Percentiles rank a stretch among this genome's conserved stretches.
Conservation (phyloP, 2,888 invertebrate species). For the Chromoteleia sp. region DNA sequence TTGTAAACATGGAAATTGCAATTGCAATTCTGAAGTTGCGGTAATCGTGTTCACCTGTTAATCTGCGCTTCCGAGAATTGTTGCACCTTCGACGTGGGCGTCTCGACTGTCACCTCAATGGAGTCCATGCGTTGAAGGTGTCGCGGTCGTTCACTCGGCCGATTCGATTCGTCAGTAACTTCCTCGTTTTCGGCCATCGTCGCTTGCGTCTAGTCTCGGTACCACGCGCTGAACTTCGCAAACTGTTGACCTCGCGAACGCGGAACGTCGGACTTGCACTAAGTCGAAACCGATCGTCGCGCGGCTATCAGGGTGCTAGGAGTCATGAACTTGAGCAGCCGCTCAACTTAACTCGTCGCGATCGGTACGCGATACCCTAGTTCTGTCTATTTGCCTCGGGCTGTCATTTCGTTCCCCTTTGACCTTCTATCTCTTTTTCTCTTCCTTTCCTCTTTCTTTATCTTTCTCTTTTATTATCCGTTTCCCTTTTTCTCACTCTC, state of each 20-base stretch:
- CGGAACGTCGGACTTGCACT: neutral
- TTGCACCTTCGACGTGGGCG: conserved; percentile 68
- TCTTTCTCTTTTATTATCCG: neutral
- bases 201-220: too few species aligned
- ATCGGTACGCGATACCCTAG: conserved; percentile 6
- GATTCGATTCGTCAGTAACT: conserved; percentile 58
- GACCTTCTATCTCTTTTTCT: neutral
- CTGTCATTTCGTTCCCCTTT: conserved; percentile 15
- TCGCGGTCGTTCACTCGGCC: conserved; percentile 31
- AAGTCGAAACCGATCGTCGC: neutral
- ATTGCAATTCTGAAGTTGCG: too few species aligned
- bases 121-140: conserved; percentile 29
- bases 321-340: conserved; percentile 14
- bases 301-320: neutral
- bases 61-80: conserved; percentile 60
- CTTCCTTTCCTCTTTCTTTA: conserved; percentile 3
- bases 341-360: neutral
- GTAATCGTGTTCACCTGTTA: conserved; percentile 37
- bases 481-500: neutral
- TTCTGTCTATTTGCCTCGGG: conserved; percentile 1
- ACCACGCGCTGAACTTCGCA: too few species aligned
- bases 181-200: conserved; percentile 77
- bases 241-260: neutral
- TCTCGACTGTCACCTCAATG: conserved; percentile 38
- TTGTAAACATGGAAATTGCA: too few species aligned